Conservation (phyloP, 2,888 invertebrate genomes). For the Leuctra nigra region DNA sequence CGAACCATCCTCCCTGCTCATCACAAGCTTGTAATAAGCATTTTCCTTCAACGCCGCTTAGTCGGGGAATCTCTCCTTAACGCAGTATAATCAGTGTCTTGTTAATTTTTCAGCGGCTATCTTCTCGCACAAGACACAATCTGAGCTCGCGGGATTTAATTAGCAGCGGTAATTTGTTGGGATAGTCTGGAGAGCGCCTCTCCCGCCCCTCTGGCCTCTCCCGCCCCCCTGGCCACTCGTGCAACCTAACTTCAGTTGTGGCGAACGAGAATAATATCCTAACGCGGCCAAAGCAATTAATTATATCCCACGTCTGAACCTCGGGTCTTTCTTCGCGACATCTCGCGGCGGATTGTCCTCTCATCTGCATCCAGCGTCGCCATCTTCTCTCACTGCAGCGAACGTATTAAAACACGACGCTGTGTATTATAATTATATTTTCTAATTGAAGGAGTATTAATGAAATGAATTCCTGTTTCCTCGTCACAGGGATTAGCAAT, state of each 20-base stretch:
- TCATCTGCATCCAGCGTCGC: not conserved
- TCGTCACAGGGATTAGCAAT: not conserved
- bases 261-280: conserved; percentile 8
- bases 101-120: conserved; percentile 9
- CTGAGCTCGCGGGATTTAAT: conserved; percentile 14
- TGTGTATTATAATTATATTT: not conserved
- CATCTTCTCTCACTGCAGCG: too few relatives aligned
- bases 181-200: not conserved
- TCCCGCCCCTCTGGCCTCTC: not conserved
- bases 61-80: not conserved
- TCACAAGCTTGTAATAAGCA: not conserved
- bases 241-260: conserved; percentile 4
- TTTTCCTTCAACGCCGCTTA: not conserved
- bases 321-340: not conserved
- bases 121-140: conserved; percentile 5
- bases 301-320: conserved; percentile 9
- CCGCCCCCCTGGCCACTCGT: not conserved
- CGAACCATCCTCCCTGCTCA: not conserved
- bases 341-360: conserved; percentile 12
- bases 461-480: not conserved
- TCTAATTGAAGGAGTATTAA: not conserved
- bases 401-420: too few relatives aligned
- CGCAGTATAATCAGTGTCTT: conserved; percentile 1
- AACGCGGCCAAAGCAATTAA: conserved; percentile 8
- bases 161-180: conserved; percentile 17